Conservation (phyloP, 2,797 vertebrate species). For the Staurois parvus region DNA sequence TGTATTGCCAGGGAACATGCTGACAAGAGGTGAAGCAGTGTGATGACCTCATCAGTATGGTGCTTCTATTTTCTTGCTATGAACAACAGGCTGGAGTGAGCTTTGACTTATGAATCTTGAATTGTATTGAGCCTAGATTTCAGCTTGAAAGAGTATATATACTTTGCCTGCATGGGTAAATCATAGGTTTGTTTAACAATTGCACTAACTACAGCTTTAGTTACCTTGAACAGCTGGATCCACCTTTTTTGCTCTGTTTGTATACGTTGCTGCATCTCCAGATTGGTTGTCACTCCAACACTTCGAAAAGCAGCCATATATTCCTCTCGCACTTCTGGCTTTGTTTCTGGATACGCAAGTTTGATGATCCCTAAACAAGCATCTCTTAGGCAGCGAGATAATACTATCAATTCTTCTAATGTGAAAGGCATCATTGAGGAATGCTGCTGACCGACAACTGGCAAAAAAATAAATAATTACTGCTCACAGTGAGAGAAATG, state of each 20-base stretch:
- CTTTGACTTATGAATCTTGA: too few species aligned
- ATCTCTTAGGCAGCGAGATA: constrained; percentile 94
- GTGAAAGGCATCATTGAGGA: constrained; percentile 98
- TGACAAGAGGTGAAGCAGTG: too few species aligned
- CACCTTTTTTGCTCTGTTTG: constrained; percentile 94
- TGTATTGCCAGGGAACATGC: too few species aligned
- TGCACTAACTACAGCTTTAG: too few species aligned
- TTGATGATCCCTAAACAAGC: constrained; percentile 98
- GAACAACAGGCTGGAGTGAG: too few species aligned
- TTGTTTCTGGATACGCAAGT: constrained; percentile 95
- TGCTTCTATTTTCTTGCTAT: too few species aligned
- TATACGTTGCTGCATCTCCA: constrained; percentile 88
- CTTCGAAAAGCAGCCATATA: constrained; percentile 92
- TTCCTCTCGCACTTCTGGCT: constrained; percentile 92
- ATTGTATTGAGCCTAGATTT: too few species aligned
- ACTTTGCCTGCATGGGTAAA: too few species aligned
- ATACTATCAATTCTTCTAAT: constrained; percentile 86
- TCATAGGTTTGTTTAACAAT: too few species aligned
- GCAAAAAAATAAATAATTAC: not conserved
- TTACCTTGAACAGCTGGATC: constrained; percentile 97
- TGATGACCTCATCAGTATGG: too few species aligned
- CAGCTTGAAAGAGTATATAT: too few species aligned
- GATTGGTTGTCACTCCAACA: constrained; percentile 89
- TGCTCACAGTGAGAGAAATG: not conserved
- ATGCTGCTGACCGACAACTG: constrained; percentile 80